Conservation (phyloP, 2,113 vertebrate genomes). For the Psittacula cyanocephala region DNA sequence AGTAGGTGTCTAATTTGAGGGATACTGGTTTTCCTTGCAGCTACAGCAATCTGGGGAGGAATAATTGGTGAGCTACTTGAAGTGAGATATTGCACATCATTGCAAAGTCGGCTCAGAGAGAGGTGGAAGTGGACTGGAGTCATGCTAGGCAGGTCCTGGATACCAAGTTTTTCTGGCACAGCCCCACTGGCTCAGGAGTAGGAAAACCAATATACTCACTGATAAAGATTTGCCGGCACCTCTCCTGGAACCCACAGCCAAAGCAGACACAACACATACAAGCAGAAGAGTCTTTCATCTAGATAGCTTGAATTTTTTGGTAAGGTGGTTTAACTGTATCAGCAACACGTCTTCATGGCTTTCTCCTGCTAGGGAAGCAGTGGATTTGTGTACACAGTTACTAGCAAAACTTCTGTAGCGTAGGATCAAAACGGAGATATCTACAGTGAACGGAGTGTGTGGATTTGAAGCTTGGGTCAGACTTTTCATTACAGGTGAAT, state of each 20-base stretch:
- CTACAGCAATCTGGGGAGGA: neutral
- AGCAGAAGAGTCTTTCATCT: neutral
- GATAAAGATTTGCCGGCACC: neutral
- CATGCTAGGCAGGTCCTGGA: neutral
- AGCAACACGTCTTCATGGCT: neutral
- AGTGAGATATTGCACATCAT: neutral
- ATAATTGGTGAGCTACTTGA: neutral
- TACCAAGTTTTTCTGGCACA: neutral
- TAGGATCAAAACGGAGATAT: neutral
- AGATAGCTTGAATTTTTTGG: neutral
- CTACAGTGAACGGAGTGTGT: neutral
- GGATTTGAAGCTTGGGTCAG: neutral
- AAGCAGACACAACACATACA: neutral
- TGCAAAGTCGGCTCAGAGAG: neutral
- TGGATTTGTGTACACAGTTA: neutral
- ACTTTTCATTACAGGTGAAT: neutral
- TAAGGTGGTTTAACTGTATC: neutral
- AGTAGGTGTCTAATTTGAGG: constrained; percentile 35
- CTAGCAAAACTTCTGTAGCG: neutral
- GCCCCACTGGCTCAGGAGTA: neutral
- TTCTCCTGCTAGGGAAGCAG: neutral
- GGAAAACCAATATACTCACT: neutral
- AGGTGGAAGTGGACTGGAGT: neutral
- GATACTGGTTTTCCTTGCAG: constrained; percentile 24
- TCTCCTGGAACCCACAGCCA: neutral